Base-by-base conservation (phyloP, 2,888 invertebrate species). In the Coelogynopora nodosa region DNA sequence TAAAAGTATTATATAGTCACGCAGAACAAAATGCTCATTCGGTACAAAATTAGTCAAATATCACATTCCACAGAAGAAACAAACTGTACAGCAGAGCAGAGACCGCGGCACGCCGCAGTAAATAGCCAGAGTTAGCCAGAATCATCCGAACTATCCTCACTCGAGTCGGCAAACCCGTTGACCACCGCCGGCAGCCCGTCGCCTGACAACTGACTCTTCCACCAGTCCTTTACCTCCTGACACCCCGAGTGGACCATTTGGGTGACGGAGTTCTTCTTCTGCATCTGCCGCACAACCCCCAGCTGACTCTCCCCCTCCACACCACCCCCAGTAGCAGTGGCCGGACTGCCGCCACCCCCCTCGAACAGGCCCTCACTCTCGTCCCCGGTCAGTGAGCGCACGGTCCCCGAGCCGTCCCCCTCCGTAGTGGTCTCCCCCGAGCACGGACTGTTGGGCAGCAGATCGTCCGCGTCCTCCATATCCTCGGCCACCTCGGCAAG, bases 201-300 rank as follows among this genome's bases (percentile, higher is more conserved):
- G n/a, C 67, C 74, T 26, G 26, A 26, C 0, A 87, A 82, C 49
- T 87, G 86, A 26, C 26, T 29, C 28, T 87, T 80, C 87, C 87
- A 87, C 87, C 87, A 87, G 30, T 74, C 74, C 30, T 82, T 87
- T 1, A 87, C 87, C 18, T 87, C 87, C 28, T 87, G 87, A 83
- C 87, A 87, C 28, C 86, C 84, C 13, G 85, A 67, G 80, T 87
- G 86, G 67, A 86, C 87, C 31, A 87, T 27, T 10, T 87, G 67
- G 13, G 87, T 87, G 18, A 87, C 67, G 10, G 86, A 86, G 67
- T 86, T 67, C 27, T 85, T 30, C 67, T 85, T 74, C n/a, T 67
- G 29, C 30, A 67, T 67, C 67, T 30, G 67, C 49, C 27, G 26
- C 0, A 67, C 26, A 10, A 26, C 74, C 23, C 74, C 74, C 30